phyloP scores from a whole-genome alignment of 2,888 invertebrate species.

The Apantesis nais region DNA sequence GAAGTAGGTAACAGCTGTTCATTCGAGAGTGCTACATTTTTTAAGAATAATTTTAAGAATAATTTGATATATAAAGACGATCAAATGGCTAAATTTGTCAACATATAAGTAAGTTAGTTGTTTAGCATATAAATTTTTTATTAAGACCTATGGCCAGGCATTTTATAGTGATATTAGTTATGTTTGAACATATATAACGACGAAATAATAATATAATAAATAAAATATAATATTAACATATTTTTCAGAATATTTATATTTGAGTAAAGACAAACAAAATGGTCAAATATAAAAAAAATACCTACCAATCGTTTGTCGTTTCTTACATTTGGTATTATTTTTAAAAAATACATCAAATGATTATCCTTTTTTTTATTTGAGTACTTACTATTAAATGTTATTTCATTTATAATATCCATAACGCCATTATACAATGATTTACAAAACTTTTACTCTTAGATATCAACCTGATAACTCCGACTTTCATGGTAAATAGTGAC shows the following conservation, averaged over 20 bases:
- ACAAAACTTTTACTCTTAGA: not conserved
- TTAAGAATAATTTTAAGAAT: not conserved
- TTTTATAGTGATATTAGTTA: too few relatives aligned
- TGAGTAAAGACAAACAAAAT: not conserved
- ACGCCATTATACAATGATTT: not conserved
- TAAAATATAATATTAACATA: too few relatives aligned
- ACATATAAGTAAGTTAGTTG: not conserved
- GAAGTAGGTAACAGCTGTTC: not conserved
- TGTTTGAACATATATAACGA: too few relatives aligned
- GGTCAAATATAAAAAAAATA: not conserved
- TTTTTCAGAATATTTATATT: not conserved
- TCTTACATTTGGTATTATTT: too few relatives aligned
- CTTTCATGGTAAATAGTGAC: not conserved
- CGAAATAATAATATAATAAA: too few relatives aligned
- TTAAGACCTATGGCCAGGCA: too few relatives aligned
- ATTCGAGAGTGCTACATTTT: not conserved
- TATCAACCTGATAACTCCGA: not conserved
- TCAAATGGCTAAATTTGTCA: not conserved
- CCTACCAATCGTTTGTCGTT: not conserved
- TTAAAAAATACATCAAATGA: too few relatives aligned
- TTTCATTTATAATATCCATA: not conserved
- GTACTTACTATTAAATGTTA: not conserved
- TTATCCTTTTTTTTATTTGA: too few relatives aligned
- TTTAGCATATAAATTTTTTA: too few relatives aligned
- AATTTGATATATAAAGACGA: not conserved